Evolutionary conservation across 2,797 vertebrate species (phyloP), one percentile per base, ranked within the genome.

Genomic region (Siniperca undulata): DNA sequence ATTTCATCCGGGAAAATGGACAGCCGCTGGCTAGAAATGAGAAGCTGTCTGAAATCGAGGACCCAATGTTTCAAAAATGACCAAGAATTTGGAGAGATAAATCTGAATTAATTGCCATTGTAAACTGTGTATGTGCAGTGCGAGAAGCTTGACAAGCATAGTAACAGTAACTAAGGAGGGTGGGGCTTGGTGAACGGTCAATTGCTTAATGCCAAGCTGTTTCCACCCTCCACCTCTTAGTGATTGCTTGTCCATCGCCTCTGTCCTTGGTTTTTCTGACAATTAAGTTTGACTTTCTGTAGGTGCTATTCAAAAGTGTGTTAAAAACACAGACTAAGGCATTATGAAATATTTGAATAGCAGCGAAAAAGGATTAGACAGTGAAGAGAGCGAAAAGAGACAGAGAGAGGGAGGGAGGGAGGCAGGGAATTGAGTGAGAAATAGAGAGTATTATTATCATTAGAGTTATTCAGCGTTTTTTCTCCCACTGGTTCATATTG

Each of bases 381-480:
- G 60, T 5, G 19, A 55, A 65, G 55, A 20, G 58, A 58, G 46
- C 42, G 46, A 61, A 16, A 56, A 38, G 14, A n/a, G 20, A 44
- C 30, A 46, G 36, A 50, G 7, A 13, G 20, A 52, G 12, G 55
- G 36, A 50, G 7, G 17, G 20, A 52, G 12, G 60, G 48, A 58
- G n/a, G n/a, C n/a, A n/a, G 36, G 1, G 42, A 40, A 55, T 36
- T 58, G 77, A 70, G 71, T 30, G 82, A 74, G 64, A 81, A 73
- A 71, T 36, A 4, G 48, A 69, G 40, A 77, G 44, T 20, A 34
- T 44, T 56, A 61, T 70, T 73, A 53, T 78, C 60, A 74, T 78
- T 48, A 42, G 24, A 16, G 40, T 83, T 74, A 77, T 76, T 67
- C 75, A 66, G 55, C 5, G 16, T 82, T 87, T 87, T 76, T 36